Conservation (phyloP, 2,113 vertebrate species). For the Ginglymostoma cirratum region DNA sequence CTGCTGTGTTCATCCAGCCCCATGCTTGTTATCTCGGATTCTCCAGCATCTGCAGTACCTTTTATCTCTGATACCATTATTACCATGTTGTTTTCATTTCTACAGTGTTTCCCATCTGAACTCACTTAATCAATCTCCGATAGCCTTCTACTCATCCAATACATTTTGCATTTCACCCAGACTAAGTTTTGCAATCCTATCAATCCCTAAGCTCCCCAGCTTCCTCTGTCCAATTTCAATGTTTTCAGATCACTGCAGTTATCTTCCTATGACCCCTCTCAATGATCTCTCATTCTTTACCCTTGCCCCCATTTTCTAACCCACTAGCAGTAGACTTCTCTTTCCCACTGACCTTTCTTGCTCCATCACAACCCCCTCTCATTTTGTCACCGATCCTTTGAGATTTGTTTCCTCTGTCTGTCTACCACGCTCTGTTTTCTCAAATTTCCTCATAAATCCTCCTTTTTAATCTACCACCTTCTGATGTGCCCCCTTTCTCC, state of each 20-base stretch:
- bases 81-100: no score
- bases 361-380: neutral
- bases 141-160: neutral
- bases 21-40: no score
- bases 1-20: no score
- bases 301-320: neutral
- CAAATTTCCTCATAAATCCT: neutral
- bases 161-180: neutral
- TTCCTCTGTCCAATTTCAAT: neutral
- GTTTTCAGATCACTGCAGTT: neutral
- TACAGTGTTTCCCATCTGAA: neutral
- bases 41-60: no score
- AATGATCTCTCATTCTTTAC: neutral
- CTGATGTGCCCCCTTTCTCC: neutral
- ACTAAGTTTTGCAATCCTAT: neutral
- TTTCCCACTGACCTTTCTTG: neutral
- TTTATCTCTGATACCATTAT: no score
- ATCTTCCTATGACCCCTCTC: neutral
- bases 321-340: neutral
- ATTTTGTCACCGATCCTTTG: neutral
- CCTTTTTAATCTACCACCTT: no score
- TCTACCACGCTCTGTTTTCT: neutral
- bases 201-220: neutral
- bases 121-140: neutral
- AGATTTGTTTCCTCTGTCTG: neutral